Base-by-base conservation (phyloP, 2,113 vertebrate species). In the Mus musculus region DNA sequence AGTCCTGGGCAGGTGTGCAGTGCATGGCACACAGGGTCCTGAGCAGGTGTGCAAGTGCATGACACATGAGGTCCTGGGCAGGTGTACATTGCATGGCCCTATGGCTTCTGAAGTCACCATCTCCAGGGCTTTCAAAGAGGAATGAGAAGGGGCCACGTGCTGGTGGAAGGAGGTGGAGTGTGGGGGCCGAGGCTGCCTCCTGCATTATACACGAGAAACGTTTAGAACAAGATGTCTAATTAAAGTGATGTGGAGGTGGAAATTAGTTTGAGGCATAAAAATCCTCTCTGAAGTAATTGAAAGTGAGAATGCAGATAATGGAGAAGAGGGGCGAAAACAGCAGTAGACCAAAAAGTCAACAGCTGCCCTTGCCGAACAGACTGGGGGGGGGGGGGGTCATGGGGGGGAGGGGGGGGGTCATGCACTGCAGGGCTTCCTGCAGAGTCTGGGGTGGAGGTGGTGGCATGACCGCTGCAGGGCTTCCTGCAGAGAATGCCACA, bases 241-340 rank as follows among this genome's bases (percentile, higher is more conserved):
- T n/a, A 72, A 11, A 93, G 26, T 20, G 24, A 59, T 19, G 39
- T 5, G 1, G 26, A 88, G 24, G 63, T 61, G 63, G 94, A 94
- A 96, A 96, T 7, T 77, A 42, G 72, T 93, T 39, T 0, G 2
- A 42, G 52, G 85, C 75, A 46, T 20, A 46, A 77, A 93, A 54
- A 54, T 76, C 17, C 78, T 90, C 90, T 89, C 56, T 52, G 17
- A 86, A 90, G 69, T 54, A 20, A 52, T 24, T 76, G 78, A 56
- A 71, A 95, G 56, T 1, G 71, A 30, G 71, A 95, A 42, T 1
- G 71, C 17, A 91, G 30, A 26, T 1, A 24, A 80, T 2, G 5
- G 28, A 71, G 85, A 78, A 76, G 3, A 78, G 36, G 49, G 22
- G 56, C 6, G n/a, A 39, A 54, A 54, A 39, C 3, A 28, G 14